phyloP scores from a whole-genome alignment of 2,888 invertebrate species.

The Drosophila formosana region DNA sequence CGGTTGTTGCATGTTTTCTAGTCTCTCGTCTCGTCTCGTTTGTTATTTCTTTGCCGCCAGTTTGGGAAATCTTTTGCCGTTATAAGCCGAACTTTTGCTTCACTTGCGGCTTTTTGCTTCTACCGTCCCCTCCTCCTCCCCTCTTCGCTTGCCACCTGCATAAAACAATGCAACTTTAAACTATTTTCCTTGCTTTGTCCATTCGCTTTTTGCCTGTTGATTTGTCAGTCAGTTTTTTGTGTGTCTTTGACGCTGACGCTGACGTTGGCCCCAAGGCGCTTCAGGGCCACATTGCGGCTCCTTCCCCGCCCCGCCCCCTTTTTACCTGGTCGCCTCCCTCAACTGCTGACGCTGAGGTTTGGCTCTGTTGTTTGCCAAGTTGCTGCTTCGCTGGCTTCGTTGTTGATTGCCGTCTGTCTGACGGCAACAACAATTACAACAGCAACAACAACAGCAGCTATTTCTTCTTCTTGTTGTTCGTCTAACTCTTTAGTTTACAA shows the following conservation, averaged over 20 bases:
- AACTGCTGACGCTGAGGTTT: conserved; percentile 26
- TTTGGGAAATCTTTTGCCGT: conserved; percentile 55
- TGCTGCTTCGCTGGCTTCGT: conserved; percentile 73
- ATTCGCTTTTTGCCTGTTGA: conserved; percentile 21
- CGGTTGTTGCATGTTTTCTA: conserved; percentile 62
- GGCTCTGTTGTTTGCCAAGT: conserved; percentile 65
- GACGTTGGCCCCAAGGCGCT: conserved; percentile 37
- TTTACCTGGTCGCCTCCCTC: not conserved
- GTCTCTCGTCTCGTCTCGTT: conserved; percentile 18
- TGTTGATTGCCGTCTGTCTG: conserved; percentile 77
- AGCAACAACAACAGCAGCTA: conserved; percentile 12
- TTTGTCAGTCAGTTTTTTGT: conserved; percentile 33
- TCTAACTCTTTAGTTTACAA: conserved; percentile 29
- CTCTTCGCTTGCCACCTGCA: conserved; percentile 25
- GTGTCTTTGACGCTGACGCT: conserved; percentile 58
- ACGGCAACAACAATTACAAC: conserved; percentile 32
- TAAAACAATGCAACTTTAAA: conserved; percentile 74
- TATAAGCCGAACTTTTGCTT: conserved; percentile 44
- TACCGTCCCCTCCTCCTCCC: too few species aligned
- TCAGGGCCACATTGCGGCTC: conserved; percentile 49
- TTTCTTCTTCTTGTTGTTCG: not conserved
- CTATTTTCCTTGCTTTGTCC: conserved; percentile 48
- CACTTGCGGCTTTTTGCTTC: conserved; percentile 57
- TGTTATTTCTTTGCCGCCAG: not conserved
- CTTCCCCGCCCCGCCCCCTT: not conserved